A percentile compares a stretch with the other conserved stretches of the same genome.
Conservation (phyloP, 2,797 vertebrate species). For the Enteromius mattozi region DNA sequence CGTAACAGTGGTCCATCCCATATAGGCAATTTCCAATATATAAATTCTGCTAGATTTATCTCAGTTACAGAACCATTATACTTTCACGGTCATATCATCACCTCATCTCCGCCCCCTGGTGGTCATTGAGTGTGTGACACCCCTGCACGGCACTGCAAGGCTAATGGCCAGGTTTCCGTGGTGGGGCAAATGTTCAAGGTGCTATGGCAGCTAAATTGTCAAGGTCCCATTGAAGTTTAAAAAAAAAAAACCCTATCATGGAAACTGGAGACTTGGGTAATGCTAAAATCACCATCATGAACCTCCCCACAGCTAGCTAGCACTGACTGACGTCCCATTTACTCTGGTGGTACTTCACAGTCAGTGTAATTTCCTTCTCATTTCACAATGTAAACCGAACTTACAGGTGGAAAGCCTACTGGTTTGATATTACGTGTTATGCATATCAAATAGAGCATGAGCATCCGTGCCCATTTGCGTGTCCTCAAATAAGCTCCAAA, state of each 20-base stretch:
- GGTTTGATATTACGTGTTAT: slow-evolving; percentile 7
- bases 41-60: slow-evolving; percentile 69
- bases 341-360: neutral
- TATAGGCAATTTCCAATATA: slow-evolving; percentile 79
- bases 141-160: slow-evolving; percentile 47
- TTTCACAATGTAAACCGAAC: slow-evolving; percentile 34
- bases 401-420: slow-evolving; percentile 4
- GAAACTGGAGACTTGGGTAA: slow-evolving; percentile 53
- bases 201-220: neutral
- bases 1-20: slow-evolving; percentile 82
- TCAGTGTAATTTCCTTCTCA: slow-evolving; percentile 36
- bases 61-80: slow-evolving; percentile 67
- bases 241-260: slow-evolving; percentile 54
- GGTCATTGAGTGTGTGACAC: slow-evolving; percentile 42
- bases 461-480: slow-evolving; percentile 20
- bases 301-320: slow-evolving; percentile 4
- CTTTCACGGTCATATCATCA: slow-evolving; percentile 75
- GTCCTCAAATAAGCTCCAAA: slow-evolving; percentile 11
- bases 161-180: slow-evolving; percentile 56
- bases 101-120: slow-evolving; percentile 59
- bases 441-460: slow-evolving; percentile 29
- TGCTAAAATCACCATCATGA: slow-evolving; percentile 41
- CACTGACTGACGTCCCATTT: slow-evolving; percentile 13
- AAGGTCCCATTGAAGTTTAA: neutral
- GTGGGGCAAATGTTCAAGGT: slow-evolving; percentile 46